Evolutionary conservation across 1,140 invertebrate species (phyloP).

Genomic region (Euwallacea similis): DNA sequence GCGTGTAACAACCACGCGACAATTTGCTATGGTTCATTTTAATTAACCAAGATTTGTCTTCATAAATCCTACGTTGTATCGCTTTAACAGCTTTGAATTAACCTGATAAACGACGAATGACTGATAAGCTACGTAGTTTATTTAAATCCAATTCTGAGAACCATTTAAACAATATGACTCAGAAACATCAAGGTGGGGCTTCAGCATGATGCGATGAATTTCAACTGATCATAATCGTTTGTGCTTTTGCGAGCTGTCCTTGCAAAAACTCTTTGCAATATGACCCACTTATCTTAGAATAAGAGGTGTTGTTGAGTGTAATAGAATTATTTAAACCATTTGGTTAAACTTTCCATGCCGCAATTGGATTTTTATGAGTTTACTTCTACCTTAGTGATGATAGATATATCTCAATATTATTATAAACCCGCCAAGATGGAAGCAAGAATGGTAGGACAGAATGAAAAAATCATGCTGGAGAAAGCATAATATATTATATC

Average conservation of each 20-base stretch:
- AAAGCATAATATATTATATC: slow-evolving; percentile 7
- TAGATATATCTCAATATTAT: slow-evolving; percentile 12
- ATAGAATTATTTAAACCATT: slow-evolving; percentile 15
- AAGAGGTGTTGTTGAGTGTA: slow-evolving; percentile 14
- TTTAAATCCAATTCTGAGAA: too few species aligned
- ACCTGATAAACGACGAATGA: too few species aligned
- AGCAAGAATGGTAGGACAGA: background rate
- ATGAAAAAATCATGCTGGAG: slow-evolving; percentile 5
- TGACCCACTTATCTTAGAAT: slow-evolving; percentile 2
- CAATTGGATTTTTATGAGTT: slow-evolving; percentile 3
- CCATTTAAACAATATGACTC: too few species aligned
- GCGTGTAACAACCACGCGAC: slow-evolving; percentile 5
- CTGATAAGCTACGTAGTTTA: too few species aligned
- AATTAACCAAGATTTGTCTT: slow-evolving; percentile 1
- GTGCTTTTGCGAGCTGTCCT: background rate
- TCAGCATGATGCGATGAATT: too few species aligned
- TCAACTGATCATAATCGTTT: too few species aligned
- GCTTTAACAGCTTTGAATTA: too few species aligned
- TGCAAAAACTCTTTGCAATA: slow-evolving; percentile 1
- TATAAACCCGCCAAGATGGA: slow-evolving; percentile 17
- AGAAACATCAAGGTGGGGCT: too few species aligned
- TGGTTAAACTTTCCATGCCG: slow-evolving; percentile 7
- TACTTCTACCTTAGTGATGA: background rate
- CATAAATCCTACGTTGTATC: background rate
- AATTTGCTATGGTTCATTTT: slow-evolving; percentile 12